A percentile compares a stretch with the other conserved stretches of the same genome.
Evolutionary conservation across 2,797 vertebrate species (phyloP).

Genomic region (Rallus crepitans): DNA sequence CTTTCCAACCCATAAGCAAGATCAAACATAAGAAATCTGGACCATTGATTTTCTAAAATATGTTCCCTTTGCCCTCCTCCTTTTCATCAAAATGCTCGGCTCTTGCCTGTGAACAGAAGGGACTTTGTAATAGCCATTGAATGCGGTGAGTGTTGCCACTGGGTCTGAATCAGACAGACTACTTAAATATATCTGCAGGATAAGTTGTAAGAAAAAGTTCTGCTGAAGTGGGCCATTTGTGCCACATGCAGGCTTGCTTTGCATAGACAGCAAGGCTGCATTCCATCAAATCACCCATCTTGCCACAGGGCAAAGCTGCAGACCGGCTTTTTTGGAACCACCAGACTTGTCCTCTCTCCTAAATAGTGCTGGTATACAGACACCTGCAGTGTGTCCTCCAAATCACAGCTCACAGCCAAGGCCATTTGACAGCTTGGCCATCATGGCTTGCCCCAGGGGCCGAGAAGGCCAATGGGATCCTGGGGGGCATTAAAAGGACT

Average conservation of each 20-base stretch:
- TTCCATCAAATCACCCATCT: neutral
- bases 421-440: neutral
- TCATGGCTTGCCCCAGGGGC: neutral
- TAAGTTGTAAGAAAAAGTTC: slow-evolving; percentile 19
- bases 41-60: slow-evolving; percentile 34
- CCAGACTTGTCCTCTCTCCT: neutral
- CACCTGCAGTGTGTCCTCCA: neutral
- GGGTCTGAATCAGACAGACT: slow-evolving; percentile 13
- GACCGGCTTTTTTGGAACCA: neutral
- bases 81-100: neutral
- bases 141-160: slow-evolving; percentile 51
- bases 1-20: neutral
- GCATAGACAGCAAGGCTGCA: neutral
- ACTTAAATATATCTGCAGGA: slow-evolving; percentile 45
- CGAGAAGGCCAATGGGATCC: too few relatives aligned
- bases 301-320: neutral
- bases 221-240: neutral
- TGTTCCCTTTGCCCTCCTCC: slow-evolving; percentile 13
- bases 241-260: neutral
- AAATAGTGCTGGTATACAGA: neutral
- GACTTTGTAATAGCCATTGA: slow-evolving; percentile 49
- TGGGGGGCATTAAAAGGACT: too few relatives aligned
- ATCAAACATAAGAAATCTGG: slow-evolving; percentile 22
- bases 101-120: slow-evolving; percentile 45
- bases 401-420: neutral